Conservation (phyloP, 2,888 invertebrate genomes). For the Colostygia pectinataria region DNA sequence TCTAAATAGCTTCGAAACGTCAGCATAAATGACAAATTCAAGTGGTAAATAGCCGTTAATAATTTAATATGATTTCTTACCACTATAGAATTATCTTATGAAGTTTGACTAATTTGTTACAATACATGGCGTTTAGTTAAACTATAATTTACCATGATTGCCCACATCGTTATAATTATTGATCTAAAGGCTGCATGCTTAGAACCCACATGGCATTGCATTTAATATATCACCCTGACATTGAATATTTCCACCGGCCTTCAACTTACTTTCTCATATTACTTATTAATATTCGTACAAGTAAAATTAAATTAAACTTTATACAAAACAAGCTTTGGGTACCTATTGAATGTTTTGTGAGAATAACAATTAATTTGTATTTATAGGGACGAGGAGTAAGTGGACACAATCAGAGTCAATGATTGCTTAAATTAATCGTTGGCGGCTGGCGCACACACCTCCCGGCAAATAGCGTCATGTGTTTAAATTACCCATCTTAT, state of each 20-base stretch:
- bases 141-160: constrained; percentile 12
- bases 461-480: constrained; percentile 53
- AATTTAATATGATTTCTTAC: no score
- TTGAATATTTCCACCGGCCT: not conserved
- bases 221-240: constrained; percentile 12
- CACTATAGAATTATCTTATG: no score
- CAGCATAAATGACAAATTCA: no score
- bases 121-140: not conserved
- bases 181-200: constrained; percentile 18
- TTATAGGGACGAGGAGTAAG: constrained; percentile 47
- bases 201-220: constrained; percentile 26
- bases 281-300: not conserved
- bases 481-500: constrained; percentile 21
- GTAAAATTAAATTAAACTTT: not conserved
- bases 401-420: constrained; percentile 67
- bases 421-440: constrained; percentile 72
- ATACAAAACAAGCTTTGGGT: not conserved
- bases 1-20: no score
- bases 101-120: not conserved
- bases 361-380: constrained; percentile 38
- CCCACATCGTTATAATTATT: constrained; percentile 18
- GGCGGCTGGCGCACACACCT: constrained; percentile 63
- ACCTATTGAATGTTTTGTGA: constrained; percentile 20
- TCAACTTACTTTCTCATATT: not conserved
- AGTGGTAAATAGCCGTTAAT: no score